phyloP scores from a whole-genome alignment of 1,140 invertebrate species.

The Camponotus floridanus region DNA sequence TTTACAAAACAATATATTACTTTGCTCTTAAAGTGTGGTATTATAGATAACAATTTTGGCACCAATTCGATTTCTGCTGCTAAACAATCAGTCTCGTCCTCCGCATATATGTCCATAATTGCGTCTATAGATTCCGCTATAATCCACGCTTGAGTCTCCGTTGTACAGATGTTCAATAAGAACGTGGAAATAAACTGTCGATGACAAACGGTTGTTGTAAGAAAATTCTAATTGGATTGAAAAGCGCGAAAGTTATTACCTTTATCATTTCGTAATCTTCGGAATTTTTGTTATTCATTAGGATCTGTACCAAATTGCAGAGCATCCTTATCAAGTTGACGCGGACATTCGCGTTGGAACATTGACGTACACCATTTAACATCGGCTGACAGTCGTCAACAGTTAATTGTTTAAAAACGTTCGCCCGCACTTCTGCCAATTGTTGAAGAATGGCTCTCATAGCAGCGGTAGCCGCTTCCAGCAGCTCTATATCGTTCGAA shows the following conservation, averaged over 20 bases:
- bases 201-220: conserved; percentile 77
- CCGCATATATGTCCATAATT: conserved; percentile 92
- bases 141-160: conserved; percentile 89
- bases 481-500: conserved; percentile 84
- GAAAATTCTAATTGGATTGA: conserved; percentile 66
- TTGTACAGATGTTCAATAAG: conserved; percentile 86
- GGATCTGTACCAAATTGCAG: conserved; percentile 87
- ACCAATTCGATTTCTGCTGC: conserved; percentile 89
- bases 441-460: conserved; percentile 88
- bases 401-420: conserved; percentile 81
- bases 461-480: conserved; percentile 89
- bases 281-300: conserved; percentile 70
- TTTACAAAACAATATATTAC: conserved; percentile 80
- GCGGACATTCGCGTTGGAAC: conserved; percentile 87
- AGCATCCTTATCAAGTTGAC: conserved; percentile 91
- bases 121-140: conserved; percentile 91
- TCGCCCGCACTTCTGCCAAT: conserved; percentile 76
- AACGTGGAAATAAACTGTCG: conserved; percentile 84
- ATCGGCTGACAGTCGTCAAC: conserved; percentile 85
- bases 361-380: conserved; percentile 87
- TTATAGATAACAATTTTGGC: conserved; percentile 87
- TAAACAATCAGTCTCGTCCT: conserved; percentile 90
- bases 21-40: conserved; percentile 89
- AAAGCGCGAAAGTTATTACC: conserved; percentile 72
- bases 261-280: conserved; percentile 79